Conservation (phyloP, 2,888 invertebrate genomes). For the Blomia tropicalis region DNA sequence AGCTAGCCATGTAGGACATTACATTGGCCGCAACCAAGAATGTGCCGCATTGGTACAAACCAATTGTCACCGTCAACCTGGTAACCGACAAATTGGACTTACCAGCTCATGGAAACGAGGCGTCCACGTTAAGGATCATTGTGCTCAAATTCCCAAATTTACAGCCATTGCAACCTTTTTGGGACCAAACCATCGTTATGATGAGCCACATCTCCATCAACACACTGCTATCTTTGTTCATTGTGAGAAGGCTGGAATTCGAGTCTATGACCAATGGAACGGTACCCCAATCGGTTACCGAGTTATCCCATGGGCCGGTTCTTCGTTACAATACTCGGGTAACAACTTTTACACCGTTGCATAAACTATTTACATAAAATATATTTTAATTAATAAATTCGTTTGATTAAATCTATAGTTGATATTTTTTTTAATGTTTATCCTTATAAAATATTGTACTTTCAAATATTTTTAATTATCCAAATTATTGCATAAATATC, state of each 20-base stretch:
- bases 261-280: conserved; percentile 20
- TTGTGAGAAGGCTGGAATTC: conserved; percentile 12
- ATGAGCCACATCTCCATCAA: conserved; percentile 20
- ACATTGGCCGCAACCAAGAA: conserved; percentile 7
- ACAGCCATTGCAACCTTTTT: conserved; percentile 24
- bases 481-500: too few species aligned
- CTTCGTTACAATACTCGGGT: conserved; percentile 13
- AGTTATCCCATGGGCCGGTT: conserved; percentile 7
- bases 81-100: conserved; percentile 16
- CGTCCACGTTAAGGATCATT: conserved; percentile 17
- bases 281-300: conserved; percentile 12
- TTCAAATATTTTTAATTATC: too few species aligned
- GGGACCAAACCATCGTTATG: conserved; percentile 9
- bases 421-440: too few species aligned
- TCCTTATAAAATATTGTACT: too few species aligned
- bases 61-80: conserved; percentile 19
- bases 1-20: conserved; percentile 1
- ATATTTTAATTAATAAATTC: too few species aligned
- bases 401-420: too few species aligned
- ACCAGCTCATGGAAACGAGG: conserved; percentile 17
- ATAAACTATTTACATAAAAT: too few species aligned
- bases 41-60: conserved; percentile 22
- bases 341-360: conserved; percentile 22
- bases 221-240: conserved; percentile 23
- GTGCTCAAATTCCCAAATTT: conserved; percentile 16